phyloP scores from a whole-genome alignment of 2,797 vertebrate species.

The Rhinichthys osculus region DNA sequence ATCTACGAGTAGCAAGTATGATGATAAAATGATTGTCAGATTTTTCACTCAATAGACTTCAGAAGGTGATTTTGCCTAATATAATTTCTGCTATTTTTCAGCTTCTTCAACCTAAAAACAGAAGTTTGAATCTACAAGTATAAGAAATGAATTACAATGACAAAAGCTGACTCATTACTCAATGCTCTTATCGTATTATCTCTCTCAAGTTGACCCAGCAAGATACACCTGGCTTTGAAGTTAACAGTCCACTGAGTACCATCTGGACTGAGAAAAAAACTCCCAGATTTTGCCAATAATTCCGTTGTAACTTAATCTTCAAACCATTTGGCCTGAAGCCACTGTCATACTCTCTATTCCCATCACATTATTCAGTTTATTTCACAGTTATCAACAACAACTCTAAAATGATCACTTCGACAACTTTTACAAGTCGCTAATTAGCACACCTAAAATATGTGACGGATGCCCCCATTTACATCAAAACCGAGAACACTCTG shows the following conservation, averaged over 20 bases:
- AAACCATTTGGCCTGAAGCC: background rate
- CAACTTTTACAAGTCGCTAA: slow-evolving; percentile 1
- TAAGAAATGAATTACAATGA: background rate
- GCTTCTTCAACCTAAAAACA: background rate
- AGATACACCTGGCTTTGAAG: background rate
- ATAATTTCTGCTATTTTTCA: background rate
- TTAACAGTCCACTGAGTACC: background rate
- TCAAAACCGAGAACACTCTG: background rate
- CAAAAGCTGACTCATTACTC: background rate
- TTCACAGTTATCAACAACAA: background rate
- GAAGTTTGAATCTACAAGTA: background rate
- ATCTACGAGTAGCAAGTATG: background rate
- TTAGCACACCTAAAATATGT: slow-evolving; percentile 1
- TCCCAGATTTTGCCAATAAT: background rate
- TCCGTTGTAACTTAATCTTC: background rate
- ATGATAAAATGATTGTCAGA: background rate
- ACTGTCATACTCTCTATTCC: background rate
- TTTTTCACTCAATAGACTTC: background rate
- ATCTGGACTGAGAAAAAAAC: background rate
- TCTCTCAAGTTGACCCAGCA: background rate
- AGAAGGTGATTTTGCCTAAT: background rate
- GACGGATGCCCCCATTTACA: background rate
- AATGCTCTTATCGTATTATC: no score
- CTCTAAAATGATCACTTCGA: background rate
- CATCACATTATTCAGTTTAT: slow-evolving; percentile 1